phyloP scores from a whole-genome alignment of 2,113 vertebrate genomes.

The Melanotaenia duboulayi region DNA sequence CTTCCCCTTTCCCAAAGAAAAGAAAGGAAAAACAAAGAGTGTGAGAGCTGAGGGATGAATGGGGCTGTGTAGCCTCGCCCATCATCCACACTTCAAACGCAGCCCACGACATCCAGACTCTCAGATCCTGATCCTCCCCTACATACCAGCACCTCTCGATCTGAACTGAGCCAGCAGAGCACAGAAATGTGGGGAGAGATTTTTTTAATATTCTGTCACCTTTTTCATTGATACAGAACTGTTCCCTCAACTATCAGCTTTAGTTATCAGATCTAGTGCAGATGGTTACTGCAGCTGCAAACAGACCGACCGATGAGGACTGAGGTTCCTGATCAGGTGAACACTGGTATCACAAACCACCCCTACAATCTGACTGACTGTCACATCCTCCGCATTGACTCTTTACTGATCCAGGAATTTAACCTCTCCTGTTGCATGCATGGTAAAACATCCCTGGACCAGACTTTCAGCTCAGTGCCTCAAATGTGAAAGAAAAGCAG shows the following conservation, averaged over 20 bases:
- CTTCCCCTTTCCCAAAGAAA: neutral
- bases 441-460: neutral
- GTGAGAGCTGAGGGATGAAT: slow-evolving; percentile 55
- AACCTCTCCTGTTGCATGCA: neutral
- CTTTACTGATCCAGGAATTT: neutral
- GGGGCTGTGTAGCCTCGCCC: slow-evolving; percentile 35
- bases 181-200: too few relatives aligned
- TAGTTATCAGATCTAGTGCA: too few relatives aligned
- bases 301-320: too few relatives aligned
- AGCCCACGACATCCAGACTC: slow-evolving; percentile 51
- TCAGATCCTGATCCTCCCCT: slow-evolving; percentile 42
- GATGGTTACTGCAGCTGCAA: too few relatives aligned
- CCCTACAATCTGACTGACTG: too few relatives aligned
- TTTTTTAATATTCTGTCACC: too few relatives aligned
- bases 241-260: too few relatives aligned
- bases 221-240: too few relatives aligned
- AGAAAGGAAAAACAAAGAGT: slow-evolving; percentile 39
- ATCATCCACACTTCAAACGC: slow-evolving; percentile 62
- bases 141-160: slow-evolving; percentile 3
- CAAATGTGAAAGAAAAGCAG: neutral
- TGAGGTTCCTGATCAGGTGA: too few relatives aligned
- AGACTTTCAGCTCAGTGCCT: neutral
- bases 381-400: neutral
- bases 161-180: slow-evolving; percentile 5
- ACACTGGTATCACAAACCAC: too few relatives aligned